A percentile compares a stretch with the other conserved stretches of the same genome.
These are phyloP conservation scores for Eulemur mongoz DNA, from an alignment of 2,797 vertebrate species.

Conservation along the genomic window DNA sequence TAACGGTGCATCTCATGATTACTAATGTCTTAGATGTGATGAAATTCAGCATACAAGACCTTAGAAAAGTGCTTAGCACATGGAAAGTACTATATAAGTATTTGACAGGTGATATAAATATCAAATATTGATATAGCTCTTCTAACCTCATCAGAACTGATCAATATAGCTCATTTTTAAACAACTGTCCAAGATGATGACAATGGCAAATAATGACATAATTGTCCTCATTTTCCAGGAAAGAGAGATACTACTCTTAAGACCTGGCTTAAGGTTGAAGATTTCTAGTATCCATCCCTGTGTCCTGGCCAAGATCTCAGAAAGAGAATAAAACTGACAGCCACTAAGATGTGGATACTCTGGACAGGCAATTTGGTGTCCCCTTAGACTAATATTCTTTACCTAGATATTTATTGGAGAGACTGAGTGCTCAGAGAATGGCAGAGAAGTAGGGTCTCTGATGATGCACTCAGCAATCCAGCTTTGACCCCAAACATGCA, in stretches of 20 bases:
- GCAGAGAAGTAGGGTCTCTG: background rate
- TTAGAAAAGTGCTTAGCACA: background rate
- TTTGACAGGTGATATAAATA: background rate
- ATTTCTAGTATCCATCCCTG: background rate
- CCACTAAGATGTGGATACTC: background rate
- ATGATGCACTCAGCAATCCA: background rate
- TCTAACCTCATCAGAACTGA: background rate
- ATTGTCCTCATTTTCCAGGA: background rate
- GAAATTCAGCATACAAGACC: background rate
- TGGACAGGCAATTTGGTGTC: background rate
- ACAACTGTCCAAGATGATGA: background rate
- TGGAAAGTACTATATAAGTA: background rate
- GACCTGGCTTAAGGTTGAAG: background rate
- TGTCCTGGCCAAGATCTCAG: background rate
- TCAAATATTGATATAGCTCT: background rate
- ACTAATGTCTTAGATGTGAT: background rate
- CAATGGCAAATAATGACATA: background rate
- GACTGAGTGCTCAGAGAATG: background rate
- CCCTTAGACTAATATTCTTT: background rate
- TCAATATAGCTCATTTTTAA: background rate
- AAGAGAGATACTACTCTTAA: background rate
- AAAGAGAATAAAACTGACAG: background rate
- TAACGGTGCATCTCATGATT: background rate
- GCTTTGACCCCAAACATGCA: background rate
- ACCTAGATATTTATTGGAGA: background rate